These are phyloP conservation scores for Neocrepidodera transversa DNA, from an alignment of 2,888 invertebrate species.

Conservation along the genomic window DNA sequence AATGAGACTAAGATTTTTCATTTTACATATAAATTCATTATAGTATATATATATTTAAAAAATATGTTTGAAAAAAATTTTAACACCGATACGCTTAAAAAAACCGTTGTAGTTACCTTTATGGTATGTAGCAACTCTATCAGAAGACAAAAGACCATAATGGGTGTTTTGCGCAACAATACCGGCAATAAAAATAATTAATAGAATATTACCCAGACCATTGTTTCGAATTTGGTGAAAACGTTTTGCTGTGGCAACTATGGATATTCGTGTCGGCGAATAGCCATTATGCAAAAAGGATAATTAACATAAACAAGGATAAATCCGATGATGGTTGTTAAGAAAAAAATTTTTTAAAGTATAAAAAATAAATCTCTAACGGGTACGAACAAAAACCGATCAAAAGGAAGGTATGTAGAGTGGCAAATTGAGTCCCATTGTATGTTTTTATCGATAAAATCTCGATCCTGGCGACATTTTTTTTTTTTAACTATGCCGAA, in stretches of 20 bases:
- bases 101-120: too few relatives aligned
- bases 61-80: too few relatives aligned
- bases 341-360: too few relatives aligned
- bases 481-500: slow-evolving; percentile 28
- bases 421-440: slow-evolving; percentile 32
- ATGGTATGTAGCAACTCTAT: slow-evolving; percentile 40
- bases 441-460: slow-evolving; percentile 29
- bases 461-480: slow-evolving; percentile 25
- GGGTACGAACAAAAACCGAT: neutral
- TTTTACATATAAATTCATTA: too few relatives aligned
- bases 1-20: too few relatives aligned
- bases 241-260: slow-evolving; percentile 36
- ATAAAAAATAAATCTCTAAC: too few relatives aligned
- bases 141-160: slow-evolving; percentile 42
- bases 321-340: too few relatives aligned
- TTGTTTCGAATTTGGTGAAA: slow-evolving; percentile 43
- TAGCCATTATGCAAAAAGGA: slow-evolving; percentile 36
- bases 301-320: slow-evolving; percentile 37
- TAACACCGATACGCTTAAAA: too few relatives aligned
- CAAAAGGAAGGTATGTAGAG: slow-evolving; percentile 27
- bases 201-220: slow-evolving; percentile 42
- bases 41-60: too few relatives aligned
- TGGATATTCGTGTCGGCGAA: slow-evolving; percentile 33
- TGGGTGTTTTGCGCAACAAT: slow-evolving; percentile 40
- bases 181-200: slow-evolving; percentile 40